Evolutionary conservation across 2,797 vertebrate genomes (phyloP).

Genomic region (Karalla daura): DNA sequence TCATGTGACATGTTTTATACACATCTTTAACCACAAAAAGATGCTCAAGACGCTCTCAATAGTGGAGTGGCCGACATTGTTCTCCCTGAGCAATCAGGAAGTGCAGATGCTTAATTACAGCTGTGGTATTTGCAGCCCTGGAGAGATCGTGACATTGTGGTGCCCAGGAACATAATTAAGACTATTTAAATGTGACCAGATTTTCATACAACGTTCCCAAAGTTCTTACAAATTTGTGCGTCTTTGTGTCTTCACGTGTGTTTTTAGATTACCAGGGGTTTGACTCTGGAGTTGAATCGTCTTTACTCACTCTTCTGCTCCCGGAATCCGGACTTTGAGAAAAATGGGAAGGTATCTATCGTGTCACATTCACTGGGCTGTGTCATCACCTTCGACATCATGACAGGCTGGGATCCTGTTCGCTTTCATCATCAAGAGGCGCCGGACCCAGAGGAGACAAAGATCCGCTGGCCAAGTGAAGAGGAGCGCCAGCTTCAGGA

Average conservation of each 20-base stretch:
- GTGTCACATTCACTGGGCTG: constrained; percentile 96
- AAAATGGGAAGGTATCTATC: constrained; percentile 95
- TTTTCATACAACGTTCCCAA: no score
- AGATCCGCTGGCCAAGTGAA: constrained; percentile 83
- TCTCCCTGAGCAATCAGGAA: no score
- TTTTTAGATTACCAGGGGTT: constrained; percentile 91
- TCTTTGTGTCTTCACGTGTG: constrained; percentile 20
- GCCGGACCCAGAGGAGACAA: constrained; percentile 86
- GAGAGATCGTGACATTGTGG: neutral
- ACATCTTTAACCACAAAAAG: no score
- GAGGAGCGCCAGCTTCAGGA: constrained; percentile 90
- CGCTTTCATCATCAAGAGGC: constrained; percentile 89
- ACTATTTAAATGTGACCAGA: neutral
- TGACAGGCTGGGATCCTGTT: constrained; percentile 96
- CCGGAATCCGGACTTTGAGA: constrained; percentile 94
- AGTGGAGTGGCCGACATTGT: no score
- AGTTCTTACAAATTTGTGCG: neutral
- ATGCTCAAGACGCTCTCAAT: no score
- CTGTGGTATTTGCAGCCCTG: no score
- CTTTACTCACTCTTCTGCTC: constrained; percentile 95
- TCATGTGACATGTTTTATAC: no score
- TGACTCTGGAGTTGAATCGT: constrained; percentile 94
- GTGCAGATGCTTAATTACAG: no score
- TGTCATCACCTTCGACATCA: constrained; percentile 97
- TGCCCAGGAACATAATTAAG: neutral